Conservation (phyloP, 1,140 invertebrate species). For the Ectropis grisescens region DNA sequence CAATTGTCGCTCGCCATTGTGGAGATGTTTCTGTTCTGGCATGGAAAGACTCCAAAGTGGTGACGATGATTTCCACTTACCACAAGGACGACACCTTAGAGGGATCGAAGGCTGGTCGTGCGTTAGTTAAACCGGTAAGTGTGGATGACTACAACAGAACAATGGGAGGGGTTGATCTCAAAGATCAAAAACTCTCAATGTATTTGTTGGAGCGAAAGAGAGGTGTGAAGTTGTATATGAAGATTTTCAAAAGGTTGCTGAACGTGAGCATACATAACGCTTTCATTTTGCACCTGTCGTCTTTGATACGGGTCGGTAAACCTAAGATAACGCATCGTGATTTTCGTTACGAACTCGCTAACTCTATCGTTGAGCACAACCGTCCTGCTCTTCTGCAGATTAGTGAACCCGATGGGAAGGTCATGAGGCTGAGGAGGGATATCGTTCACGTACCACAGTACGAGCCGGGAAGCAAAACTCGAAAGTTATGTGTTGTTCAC, state of each 20-base stretch:
- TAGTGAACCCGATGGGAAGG: too few species aligned
- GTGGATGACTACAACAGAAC: conserved; percentile 20
- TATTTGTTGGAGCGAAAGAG: conserved; percentile 17
- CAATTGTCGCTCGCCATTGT: conserved; percentile 10
- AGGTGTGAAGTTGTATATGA: conserved; percentile 14
- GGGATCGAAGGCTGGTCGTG: conserved; percentile 1
- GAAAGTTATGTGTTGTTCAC: too few species aligned
- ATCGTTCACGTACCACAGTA: too few species aligned
- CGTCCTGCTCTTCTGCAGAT: too few species aligned
- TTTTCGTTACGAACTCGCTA: conserved; percentile 3
- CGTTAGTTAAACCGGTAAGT: conserved; percentile 8
- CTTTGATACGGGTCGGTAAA: neutral
- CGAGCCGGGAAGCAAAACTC: too few species aligned
- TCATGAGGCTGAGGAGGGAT: too few species aligned
- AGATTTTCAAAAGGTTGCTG: conserved; percentile 12
- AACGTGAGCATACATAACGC: conserved; percentile 9
- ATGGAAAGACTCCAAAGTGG: conserved; percentile 15
- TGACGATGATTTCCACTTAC: conserved; percentile 14
- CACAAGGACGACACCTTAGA: conserved; percentile 5
- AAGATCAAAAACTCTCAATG: conserved; percentile 20
- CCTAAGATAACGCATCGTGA: conserved; percentile 2
- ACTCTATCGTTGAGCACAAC: neutral
- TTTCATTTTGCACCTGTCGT: conserved; percentile 1
- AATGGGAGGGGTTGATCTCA: conserved; percentile 20
- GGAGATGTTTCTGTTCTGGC: conserved; percentile 13